Evolutionary conservation across 2,113 vertebrate species (phyloP).

Genomic region (Daubentonia madagascariensis): DNA sequence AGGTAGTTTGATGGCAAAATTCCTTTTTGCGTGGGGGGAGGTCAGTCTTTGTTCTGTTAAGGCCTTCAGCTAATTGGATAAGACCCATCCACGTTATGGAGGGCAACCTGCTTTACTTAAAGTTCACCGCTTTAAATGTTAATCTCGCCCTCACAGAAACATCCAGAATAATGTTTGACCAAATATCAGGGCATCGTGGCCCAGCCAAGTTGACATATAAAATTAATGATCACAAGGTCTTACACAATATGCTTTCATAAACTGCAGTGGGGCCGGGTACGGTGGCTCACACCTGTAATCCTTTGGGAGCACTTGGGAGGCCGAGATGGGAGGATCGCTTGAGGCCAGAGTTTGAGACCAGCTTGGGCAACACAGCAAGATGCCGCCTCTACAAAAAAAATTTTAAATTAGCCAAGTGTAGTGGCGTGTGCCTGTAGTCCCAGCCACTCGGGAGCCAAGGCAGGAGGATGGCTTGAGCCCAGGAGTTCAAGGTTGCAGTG

Average conservation of each 20-base stretch:
- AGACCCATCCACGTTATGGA: not conserved
- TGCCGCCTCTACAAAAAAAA: not conserved
- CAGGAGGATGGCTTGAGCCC: not conserved
- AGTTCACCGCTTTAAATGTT: not conserved
- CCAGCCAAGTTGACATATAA: not conserved
- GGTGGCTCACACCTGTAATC: not conserved
- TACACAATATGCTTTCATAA: not conserved
- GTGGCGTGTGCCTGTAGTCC: not conserved
- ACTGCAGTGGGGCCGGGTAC: not conserved
- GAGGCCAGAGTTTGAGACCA: not conserved
- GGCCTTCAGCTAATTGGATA: not conserved
- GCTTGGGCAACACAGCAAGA: not conserved
- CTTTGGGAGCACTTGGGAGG: not conserved
- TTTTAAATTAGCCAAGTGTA: not conserved
- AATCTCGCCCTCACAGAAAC: not conserved
- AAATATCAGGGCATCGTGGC: not conserved
- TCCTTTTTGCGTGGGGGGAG: not conserved
- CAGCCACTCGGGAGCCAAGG: not conserved
- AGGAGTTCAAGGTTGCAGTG: not conserved
- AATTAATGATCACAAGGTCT: not conserved
- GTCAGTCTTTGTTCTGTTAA: not conserved
- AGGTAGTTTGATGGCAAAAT: not conserved
- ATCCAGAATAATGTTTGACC: not conserved
- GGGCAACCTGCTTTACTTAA: not conserved
- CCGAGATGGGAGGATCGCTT: not conserved